Percentiles rank a stretch among this genome's conserved stretches.
These are phyloP conservation scores for Hapalemur alaotrensis DNA, from an alignment of 2,797 vertebrate genomes.

Conservation along the genomic window DNA sequence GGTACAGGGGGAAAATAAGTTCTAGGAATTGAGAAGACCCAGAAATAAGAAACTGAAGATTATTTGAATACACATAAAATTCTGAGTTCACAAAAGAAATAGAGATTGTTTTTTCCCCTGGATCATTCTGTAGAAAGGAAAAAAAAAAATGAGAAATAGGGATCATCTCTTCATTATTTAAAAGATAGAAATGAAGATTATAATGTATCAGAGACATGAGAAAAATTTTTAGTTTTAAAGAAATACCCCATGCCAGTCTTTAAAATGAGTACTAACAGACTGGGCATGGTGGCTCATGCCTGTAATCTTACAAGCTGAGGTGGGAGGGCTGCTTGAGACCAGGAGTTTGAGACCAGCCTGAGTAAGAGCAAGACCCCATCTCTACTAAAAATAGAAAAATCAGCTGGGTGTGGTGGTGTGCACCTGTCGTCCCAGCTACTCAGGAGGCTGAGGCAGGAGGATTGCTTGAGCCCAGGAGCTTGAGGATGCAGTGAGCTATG, in stretches of 20 bases:
- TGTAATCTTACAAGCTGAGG: too few relatives aligned
- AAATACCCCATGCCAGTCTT: not conserved
- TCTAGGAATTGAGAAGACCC: not conserved
- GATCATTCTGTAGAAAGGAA: too few relatives aligned
- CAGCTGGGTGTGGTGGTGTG: not conserved
- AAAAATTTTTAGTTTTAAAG: not conserved
- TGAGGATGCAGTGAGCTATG: not conserved
- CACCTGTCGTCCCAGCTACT: not conserved
- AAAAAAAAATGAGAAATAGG: too few relatives aligned
- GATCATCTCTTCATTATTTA: not conserved
- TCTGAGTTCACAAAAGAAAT: not conserved
- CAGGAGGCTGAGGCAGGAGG: not conserved
- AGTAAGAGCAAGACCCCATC: not conserved
- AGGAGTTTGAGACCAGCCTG: not conserved
- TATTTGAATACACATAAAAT: not conserved
- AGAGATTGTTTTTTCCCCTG: not conserved
- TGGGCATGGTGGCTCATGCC: too few relatives aligned
- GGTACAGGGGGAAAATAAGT: not conserved
- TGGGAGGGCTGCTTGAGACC: not conserved
- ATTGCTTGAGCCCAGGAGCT: not conserved
- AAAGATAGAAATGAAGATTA: not conserved
- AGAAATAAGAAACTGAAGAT: not conserved
- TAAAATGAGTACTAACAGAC: not conserved
- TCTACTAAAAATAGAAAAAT: not conserved
- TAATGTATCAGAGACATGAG: not conserved